phyloP scores from a whole-genome alignment of 1,140 invertebrate genomes.

The Drosophila trapezifrons region DNA sequence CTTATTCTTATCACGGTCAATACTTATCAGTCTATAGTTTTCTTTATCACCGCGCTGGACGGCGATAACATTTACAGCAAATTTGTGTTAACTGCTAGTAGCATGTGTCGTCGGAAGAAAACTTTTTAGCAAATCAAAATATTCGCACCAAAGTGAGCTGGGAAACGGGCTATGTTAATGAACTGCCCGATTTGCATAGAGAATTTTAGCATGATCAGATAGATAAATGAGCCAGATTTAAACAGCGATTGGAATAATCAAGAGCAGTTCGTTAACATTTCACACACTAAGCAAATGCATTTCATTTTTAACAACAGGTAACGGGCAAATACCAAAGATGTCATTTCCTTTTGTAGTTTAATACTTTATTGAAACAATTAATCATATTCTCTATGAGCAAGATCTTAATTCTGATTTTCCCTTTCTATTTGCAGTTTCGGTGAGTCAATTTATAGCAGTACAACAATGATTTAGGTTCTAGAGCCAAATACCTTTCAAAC shows the following conservation, averaged over 20 bases:
- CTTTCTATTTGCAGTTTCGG: conserved; percentile 70
- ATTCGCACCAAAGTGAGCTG: background rate
- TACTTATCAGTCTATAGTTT: conserved; percentile 27
- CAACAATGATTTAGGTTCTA: conserved; percentile 9
- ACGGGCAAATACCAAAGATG: conserved; percentile 8
- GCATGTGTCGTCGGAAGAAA: conserved; percentile 7
- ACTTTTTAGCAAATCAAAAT: conserved; percentile 1
- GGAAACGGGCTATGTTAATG: conserved; percentile 36
- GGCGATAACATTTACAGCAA: conserved; percentile 26
- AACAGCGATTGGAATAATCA: conserved; percentile 3
- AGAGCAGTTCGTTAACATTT: background rate
- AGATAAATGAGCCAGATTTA: conserved; percentile 20
- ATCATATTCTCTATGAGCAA: conserved; percentile 12
- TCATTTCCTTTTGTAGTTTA: conserved; percentile 37
- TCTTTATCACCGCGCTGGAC: conserved; percentile 18
- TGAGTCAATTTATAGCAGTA: conserved; percentile 41
- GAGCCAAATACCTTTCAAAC: background rate
- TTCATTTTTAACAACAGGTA: conserved; percentile 2
- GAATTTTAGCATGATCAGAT: conserved; percentile 19
- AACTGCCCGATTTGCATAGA: conserved; percentile 19
- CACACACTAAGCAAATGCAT: background rate
- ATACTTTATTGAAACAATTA: conserved; percentile 4
- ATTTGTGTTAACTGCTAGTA: conserved; percentile 24
- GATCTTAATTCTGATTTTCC: conserved; percentile 22
- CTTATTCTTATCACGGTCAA: conserved; percentile 17